Base-by-base conservation (phyloP, 2,113 vertebrate species). In the Festucalex cinctus region DNA sequence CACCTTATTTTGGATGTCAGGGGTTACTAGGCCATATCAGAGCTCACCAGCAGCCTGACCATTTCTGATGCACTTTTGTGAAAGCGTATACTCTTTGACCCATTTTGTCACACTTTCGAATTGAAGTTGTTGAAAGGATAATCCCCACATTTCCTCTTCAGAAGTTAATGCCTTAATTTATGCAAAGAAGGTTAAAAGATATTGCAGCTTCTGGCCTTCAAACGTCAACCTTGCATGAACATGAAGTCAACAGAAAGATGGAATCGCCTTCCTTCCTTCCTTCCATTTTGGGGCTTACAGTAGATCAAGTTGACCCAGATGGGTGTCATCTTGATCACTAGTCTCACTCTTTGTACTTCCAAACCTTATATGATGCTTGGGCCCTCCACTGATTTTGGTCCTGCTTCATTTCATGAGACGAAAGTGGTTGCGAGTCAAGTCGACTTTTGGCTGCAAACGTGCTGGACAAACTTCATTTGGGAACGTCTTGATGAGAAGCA, bases 251-350 rank as follows among this genome's bases (percentile, higher is more conserved):
- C 5, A 41, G 2, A 32, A 16, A 61, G 62, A 58, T 69, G 63
- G 58, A 75, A 43, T 66, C 65, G 57, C 60, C 1, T 12, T 61
- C 41, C 51, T 44, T 66, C 20, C 68, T 58, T 41, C 43, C 84
- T 79, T 70, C 80, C 79, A 82, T 87, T 77, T 88, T 77, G 69
- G 80, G 77, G 7, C 49, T 73, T 61, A 62, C 35, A 36, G 32
- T 60, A 72, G 77, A 75, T 69, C 72, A 70, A 63, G 79, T 69
- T 65, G 83, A 79, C 81, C 74, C 60, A 58, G 56, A 66, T 46
- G 3, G 17, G 60, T 6, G 69, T 81, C 71, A 49, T 26, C 41
- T 6, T 46, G 71, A 75, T 76, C 37, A 74, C 58, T 69, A 73
- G 35, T 76, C 69, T 36, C 49, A 46, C 43, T 22, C 3, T 68